Evolutionary conservation across 2,888 invertebrate species (phyloP).

Genomic region (Caenorhabditis doughertyi): DNA sequence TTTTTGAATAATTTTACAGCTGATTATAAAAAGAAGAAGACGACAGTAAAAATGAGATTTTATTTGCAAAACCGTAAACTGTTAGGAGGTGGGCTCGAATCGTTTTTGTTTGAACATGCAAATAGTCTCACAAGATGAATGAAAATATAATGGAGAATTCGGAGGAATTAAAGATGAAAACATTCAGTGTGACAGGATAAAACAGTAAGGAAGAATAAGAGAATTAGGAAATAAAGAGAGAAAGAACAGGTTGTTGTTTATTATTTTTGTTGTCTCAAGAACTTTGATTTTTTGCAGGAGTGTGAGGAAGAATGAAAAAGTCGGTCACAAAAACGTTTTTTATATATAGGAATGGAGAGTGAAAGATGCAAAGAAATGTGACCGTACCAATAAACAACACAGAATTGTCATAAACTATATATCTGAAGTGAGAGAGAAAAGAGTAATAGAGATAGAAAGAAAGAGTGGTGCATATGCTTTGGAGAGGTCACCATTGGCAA

Average conservation of each 20-base stretch:
- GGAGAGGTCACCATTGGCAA: conserved; percentile 4
- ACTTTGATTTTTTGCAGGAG: neutral
- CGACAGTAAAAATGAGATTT: conserved; percentile 1
- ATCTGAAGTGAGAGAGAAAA: too few relatives aligned
- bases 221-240: conserved; percentile 19
- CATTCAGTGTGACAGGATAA: conserved; percentile 25
- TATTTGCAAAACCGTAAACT: conserved; percentile 30
- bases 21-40: neutral
- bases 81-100: neutral
- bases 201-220: conserved; percentile 8
- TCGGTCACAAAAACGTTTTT: neutral
- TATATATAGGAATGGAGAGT: conserved; percentile 1
- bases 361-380: conserved; percentile 32
- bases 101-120: conserved; percentile 15
- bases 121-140: neutral
- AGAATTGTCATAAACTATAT: neutral
- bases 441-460: conserved; percentile 3
- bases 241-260: conserved; percentile 55
- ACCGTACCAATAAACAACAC: conserved; percentile 4
- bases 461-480: conserved; percentile 5
- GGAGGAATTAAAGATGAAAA: conserved; percentile 11
- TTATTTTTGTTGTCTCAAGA: conserved; percentile 25
- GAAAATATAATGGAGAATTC: neutral
- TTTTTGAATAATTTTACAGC: conserved; percentile 13
- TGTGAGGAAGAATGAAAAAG: neutral